Evolutionary conservation across 2,888 invertebrate species (phyloP).

Genomic region (Pogonocherus hispidulus): DNA sequence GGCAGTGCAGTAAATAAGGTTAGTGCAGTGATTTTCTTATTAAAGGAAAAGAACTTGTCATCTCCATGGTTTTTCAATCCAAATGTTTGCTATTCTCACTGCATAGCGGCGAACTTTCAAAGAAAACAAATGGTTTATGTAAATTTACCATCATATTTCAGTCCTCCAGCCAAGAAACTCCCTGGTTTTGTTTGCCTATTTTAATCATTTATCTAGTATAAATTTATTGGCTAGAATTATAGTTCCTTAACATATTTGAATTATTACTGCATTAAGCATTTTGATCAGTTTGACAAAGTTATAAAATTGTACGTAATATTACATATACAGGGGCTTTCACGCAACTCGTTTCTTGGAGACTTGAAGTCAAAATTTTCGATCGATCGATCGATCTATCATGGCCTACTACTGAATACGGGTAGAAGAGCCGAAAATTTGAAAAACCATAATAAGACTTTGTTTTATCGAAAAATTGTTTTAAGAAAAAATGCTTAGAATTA

Average conservation of each 20-base stretch:
- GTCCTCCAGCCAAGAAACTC: conserved; percentile 10
- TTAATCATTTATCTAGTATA: conserved; percentile 13
- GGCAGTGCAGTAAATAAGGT: not conserved
- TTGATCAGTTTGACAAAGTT: not conserved
- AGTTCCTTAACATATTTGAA: not conserved
- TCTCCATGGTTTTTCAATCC: conserved; percentile 19
- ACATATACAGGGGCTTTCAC: too few species aligned
- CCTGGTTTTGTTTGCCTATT: conserved; percentile 3
- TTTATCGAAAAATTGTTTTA: too few species aligned
- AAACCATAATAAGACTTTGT: too few species aligned
- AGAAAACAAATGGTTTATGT: conserved; percentile 61
- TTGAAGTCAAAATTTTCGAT: too few species aligned
- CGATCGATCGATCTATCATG: too few species aligned
- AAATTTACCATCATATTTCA: conserved; percentile 59
- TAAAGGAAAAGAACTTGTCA: conserved; percentile 11
- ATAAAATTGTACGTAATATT: not conserved
- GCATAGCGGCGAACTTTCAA: conserved; percentile 58
- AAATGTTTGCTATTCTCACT: conserved; percentile 53
- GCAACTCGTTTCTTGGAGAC: too few species aligned
- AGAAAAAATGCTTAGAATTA: too few species aligned
- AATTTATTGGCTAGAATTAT: not conserved
- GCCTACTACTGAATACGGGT: too few species aligned
- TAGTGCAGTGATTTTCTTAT: conserved; percentile 13
- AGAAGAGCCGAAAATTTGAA: too few species aligned
- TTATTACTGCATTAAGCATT: not conserved